A percentile compares a stretch with the other conserved stretches of the same genome.
phyloP scores from a whole-genome alignment of 1,140 invertebrate species.

The Bombus ignitus region DNA sequence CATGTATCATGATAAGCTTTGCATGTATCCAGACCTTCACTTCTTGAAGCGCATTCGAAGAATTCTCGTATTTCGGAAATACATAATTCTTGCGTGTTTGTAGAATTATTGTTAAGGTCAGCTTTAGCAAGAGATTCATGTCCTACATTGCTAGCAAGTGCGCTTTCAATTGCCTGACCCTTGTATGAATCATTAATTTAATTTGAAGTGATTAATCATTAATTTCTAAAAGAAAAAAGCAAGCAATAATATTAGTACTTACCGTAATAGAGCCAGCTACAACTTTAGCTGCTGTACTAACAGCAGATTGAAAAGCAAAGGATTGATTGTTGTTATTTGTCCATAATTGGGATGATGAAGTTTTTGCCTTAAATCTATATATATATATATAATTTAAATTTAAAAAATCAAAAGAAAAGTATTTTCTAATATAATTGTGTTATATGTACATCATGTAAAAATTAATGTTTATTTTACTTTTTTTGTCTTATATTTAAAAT shows the following conservation, averaged over 20 bases:
- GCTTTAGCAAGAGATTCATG: background rate
- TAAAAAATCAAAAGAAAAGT: background rate
- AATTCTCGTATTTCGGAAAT: conserved; percentile 40
- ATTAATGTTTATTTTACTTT: background rate
- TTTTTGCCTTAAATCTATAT: conserved; percentile 24
- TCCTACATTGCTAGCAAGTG: background rate
- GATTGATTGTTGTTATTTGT: conserved; percentile 9
- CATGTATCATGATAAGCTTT: conserved; percentile 36
- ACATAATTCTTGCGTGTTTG: conserved; percentile 1
- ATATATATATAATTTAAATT: background rate
- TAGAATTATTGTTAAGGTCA: background rate
- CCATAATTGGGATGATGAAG: background rate
- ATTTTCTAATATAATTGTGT: conserved; percentile 3
- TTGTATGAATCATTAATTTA: background rate
- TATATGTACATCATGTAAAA: background rate
- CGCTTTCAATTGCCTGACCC: conserved; percentile 41
- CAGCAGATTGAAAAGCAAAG: conserved; percentile 23
- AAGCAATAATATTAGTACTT: conserved; percentile 15
- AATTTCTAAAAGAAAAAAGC: background rate
- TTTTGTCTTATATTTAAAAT: background rate
- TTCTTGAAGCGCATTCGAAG: conserved; percentile 40
- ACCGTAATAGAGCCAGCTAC: conserved; percentile 36
- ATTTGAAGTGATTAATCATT: background rate
- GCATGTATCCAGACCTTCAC: conserved; percentile 28
- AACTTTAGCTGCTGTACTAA: conserved; percentile 27